Evolutionary conservation across 1,140 invertebrate genomes (phyloP).

Genomic region (Bombus superbus): DNA sequence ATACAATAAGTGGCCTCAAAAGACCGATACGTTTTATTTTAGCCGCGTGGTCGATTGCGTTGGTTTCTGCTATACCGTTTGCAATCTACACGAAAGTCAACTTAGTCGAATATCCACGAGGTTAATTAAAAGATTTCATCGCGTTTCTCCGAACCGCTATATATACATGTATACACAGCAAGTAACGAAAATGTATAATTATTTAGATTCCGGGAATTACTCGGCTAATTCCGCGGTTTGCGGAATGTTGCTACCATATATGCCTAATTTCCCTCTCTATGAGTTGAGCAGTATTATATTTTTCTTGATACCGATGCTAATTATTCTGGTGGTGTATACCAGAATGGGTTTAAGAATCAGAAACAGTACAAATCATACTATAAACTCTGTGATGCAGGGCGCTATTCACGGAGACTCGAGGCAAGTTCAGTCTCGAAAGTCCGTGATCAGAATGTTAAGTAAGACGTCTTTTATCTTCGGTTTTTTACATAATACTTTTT

Average conservation of each 20-base stretch:
- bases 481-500: background rate
- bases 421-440: conserved; percentile 87
- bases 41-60: conserved; percentile 89
- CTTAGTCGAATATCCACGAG: conserved; percentile 87
- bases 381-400: conserved; percentile 83
- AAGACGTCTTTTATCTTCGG: background rate
- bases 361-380: conserved; percentile 81
- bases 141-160: background rate
- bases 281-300: conserved; percentile 91
- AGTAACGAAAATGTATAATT: background rate
- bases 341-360: conserved; percentile 89
- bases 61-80: conserved; percentile 91
- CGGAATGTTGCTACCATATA: conserved; percentile 86
- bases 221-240: conserved; percentile 89
- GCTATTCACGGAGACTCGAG: conserved; percentile 86
- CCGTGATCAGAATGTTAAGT: conserved; percentile 88
- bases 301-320: conserved; percentile 90
- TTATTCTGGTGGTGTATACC: conserved; percentile 90
- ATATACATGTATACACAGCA: background rate
- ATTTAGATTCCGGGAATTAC: conserved; percentile 67
- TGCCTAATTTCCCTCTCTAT: conserved; percentile 86
- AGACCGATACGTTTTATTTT: conserved; percentile 91
- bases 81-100: conserved; percentile 87
- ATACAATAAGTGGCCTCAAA: conserved; percentile 90
- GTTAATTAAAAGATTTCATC: conserved; percentile 73